Evolutionary conservation across 2,113 vertebrate genomes (phyloP).

Genomic region (Melierax canorus): DNA sequence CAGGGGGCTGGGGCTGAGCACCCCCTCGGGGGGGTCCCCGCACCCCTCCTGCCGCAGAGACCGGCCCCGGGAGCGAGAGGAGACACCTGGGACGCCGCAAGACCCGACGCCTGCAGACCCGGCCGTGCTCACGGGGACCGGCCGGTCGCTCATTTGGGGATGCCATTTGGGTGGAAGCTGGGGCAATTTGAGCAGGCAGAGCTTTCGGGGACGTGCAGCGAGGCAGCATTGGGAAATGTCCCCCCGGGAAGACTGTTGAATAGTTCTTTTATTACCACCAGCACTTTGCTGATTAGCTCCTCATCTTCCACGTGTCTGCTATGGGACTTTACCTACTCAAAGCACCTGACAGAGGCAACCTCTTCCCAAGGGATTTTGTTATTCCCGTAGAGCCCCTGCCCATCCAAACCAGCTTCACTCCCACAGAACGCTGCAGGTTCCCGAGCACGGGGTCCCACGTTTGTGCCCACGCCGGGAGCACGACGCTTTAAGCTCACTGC

Average conservation of each 20-base stretch:
- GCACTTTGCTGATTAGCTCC: not conserved
- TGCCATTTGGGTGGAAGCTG: not conserved
- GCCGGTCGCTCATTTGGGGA: rapidly evolving
- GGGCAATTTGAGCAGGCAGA: not conserved
- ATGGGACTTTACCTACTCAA: rapidly evolving
- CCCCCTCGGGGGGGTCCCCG: not conserved
- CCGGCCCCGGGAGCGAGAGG: rapidly evolving
- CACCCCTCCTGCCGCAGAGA: not conserved
- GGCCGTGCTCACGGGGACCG: rapidly evolving
- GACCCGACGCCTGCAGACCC: rapidly evolving
- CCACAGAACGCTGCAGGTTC: rapidly evolving
- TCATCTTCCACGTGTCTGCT: rapidly evolving
- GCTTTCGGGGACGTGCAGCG: rapidly evolving
- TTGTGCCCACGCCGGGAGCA: rapidly evolving
- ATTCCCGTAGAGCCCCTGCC: not conserved
- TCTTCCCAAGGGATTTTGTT: not conserved
- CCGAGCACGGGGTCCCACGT: rapidly evolving
- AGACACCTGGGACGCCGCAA: not conserved
- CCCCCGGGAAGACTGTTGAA: rapidly evolving
- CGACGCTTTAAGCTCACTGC: rapidly evolving
- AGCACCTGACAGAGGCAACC: not conserved
- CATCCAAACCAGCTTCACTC: not conserved
- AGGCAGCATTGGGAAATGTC: rapidly evolving
- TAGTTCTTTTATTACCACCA: rapidly evolving
- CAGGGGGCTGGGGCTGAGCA: not conserved